Conservation (phyloP, 2,113 vertebrate genomes). For the Cariama cristata region DNA sequence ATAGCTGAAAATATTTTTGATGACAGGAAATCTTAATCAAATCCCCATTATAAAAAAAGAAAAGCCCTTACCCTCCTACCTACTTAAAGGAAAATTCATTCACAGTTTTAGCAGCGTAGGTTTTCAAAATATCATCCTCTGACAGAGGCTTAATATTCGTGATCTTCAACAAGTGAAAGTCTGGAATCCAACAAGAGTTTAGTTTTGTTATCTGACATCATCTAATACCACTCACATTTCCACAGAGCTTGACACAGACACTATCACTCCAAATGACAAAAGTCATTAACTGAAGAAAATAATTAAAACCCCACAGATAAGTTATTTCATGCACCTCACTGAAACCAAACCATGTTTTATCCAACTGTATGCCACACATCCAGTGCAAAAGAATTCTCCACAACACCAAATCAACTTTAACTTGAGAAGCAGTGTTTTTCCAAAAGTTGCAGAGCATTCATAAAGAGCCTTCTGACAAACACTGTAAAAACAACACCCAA, state of each 20-base stretch:
- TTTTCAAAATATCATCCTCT: not conserved
- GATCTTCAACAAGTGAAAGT: not conserved
- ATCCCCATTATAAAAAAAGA: not conserved
- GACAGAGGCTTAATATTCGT: not conserved
- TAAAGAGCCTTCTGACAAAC: not conserved
- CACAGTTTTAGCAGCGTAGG: rapidly evolving
- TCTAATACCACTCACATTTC: not conserved
- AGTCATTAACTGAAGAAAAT: not conserved
- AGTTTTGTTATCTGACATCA: not conserved
- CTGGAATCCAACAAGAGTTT: not conserved
- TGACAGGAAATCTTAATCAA: not conserved
- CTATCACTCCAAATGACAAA: not conserved
- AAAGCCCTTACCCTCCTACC: not conserved
- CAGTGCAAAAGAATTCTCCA: not conserved
- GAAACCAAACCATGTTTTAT: not conserved
- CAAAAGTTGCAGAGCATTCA: not conserved
- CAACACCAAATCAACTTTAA: not conserved
- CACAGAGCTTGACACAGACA: not conserved
- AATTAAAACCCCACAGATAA: not conserved
- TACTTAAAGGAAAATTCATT: not conserved
- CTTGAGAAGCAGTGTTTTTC: not conserved
- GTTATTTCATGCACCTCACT: not conserved
- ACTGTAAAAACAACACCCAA: not conserved
- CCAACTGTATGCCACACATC: not conserved
- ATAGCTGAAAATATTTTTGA: not conserved